Percentiles rank a stretch among this genome's conserved stretches.
Conservation (phyloP, 2,888 invertebrate species). For the Cenopis cana region DNA sequence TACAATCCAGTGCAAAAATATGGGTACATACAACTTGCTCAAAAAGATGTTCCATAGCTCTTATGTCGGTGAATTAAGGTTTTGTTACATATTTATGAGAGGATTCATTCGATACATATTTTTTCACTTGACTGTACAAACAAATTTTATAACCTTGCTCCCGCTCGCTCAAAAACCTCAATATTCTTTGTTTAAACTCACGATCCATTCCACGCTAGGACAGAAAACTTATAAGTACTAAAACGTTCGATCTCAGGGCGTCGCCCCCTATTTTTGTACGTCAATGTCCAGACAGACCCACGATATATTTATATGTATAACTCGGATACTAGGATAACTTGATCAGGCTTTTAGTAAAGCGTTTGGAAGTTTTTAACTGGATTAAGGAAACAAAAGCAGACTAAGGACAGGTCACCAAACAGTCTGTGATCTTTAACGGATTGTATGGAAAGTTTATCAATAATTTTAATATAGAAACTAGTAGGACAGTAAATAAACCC, state of each 20-base stretch:
- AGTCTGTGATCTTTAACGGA: too few species aligned
- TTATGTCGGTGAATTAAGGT: too few species aligned
- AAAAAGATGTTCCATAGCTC: too few species aligned
- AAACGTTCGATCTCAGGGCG: slow-evolving; percentile 40
- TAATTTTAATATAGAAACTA: too few species aligned
- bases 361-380: not conserved
- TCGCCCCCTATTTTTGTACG: slow-evolving; percentile 42
- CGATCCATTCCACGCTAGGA: slow-evolving; percentile 8
- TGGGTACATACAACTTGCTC: too few species aligned
- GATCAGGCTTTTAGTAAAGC: slow-evolving; percentile 7
- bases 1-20: too few species aligned
- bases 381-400: not conserved
- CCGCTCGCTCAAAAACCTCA: not conserved
- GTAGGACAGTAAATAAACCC: too few species aligned
- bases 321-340: slow-evolving; percentile 36
- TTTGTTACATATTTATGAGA: too few species aligned
- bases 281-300: slow-evolving; percentile 40
- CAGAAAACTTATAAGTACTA: slow-evolving; percentile 41
- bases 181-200: slow-evolving; percentile 4
- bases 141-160: not conserved
- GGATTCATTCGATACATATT: too few species aligned
- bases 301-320: slow-evolving; percentile 29
- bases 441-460: too few species aligned
- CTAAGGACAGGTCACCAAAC: too few species aligned
- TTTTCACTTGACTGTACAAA: not conserved